phyloP scores from a whole-genome alignment of 1,140 invertebrate species.

The Neotoxoptera formosana region DNA sequence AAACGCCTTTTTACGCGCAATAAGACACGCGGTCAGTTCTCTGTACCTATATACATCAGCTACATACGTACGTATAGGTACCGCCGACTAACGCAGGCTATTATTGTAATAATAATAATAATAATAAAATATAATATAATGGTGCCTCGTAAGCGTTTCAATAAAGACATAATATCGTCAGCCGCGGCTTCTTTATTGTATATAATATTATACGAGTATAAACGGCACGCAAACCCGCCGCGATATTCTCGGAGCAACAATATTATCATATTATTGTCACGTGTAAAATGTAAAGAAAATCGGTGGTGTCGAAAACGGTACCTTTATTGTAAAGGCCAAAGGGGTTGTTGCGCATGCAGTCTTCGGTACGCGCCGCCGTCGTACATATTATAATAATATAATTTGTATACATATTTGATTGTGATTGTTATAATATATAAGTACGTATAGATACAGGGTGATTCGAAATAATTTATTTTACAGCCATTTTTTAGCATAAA shows the following conservation, averaged over 20 bases:
- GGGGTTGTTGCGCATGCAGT: background rate
- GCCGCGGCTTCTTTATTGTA: background rate
- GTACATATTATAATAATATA: background rate
- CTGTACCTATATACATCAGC: background rate
- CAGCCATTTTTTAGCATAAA: too few relatives aligned
- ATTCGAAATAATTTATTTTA: too few relatives aligned
- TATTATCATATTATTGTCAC: constrained; percentile 15
- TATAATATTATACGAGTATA: too few relatives aligned
- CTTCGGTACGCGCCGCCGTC: background rate
- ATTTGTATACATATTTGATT: background rate
- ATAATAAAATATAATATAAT: background rate
- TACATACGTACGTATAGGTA: too few relatives aligned
- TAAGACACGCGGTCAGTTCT: constrained; percentile 26
- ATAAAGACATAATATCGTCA: constrained; percentile 2
- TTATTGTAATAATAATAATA: background rate
- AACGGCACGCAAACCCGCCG: background rate
- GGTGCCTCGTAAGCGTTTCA: constrained; percentile 10
- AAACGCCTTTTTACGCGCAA: constrained; percentile 23
- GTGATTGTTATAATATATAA: background rate
- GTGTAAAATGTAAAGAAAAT: background rate
- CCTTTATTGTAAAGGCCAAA: background rate
- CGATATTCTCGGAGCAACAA: background rate
- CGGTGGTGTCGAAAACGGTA: background rate
- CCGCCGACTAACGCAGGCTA: too few relatives aligned
- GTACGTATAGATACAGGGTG: too few relatives aligned